phyloP scores from a whole-genome alignment of 2,888 invertebrate genomes.

The Nephrotoma guestfalica region DNA sequence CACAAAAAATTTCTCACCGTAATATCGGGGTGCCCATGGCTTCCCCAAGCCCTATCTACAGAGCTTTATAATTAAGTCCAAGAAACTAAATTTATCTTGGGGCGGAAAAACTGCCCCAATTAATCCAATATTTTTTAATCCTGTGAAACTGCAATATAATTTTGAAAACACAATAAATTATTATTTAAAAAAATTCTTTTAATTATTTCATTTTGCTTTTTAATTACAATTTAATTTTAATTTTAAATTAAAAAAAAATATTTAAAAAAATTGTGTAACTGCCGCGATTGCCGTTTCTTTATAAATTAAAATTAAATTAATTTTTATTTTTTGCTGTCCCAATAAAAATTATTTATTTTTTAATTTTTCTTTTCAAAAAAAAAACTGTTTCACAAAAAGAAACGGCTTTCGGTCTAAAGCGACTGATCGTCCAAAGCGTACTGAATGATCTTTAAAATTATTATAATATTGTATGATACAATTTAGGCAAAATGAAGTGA shows the following conservation, averaged over 20 bases:
- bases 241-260: not conserved
- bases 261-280: not conserved
- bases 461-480: not conserved
- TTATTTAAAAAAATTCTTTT: not conserved
- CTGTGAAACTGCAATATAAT: not conserved
- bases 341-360: not conserved
- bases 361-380: not conserved
- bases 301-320: not conserved
- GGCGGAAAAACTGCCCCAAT: not conserved
- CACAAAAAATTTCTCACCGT: constrained; percentile 2
- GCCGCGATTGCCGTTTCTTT: not conserved
- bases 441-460: constrained; percentile 19
- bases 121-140: not conserved
- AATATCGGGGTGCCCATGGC: constrained; percentile 2
- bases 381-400: not conserved
- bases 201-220: not conserved
- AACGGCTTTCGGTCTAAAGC: constrained; percentile 23
- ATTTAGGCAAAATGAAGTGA: not conserved
- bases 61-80: not conserved
- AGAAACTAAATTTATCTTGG: not conserved
- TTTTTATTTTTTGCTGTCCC: not conserved
- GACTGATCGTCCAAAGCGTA: constrained; percentile 31
- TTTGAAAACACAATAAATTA: not conserved
- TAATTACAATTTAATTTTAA: not conserved
- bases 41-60: constrained; percentile 2